phyloP scores from a whole-genome alignment of 2,888 invertebrate species.

The Willowsia nigromaculata region DNA sequence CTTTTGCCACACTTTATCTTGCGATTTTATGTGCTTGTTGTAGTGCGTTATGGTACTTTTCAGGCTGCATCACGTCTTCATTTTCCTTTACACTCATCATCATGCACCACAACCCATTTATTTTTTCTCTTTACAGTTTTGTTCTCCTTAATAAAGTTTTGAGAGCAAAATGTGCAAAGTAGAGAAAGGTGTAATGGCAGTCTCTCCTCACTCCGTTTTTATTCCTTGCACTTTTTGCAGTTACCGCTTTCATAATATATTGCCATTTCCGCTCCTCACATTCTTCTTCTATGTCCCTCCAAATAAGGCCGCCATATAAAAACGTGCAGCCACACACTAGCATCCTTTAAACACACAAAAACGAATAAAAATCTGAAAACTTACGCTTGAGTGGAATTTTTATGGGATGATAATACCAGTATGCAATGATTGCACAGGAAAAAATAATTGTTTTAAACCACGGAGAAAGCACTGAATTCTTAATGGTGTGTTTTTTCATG shows the following conservation, averaged over 20 bases:
- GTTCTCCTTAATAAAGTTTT: neutral
- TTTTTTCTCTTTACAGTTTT: slow-evolving; percentile 34
- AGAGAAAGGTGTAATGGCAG: slow-evolving; percentile 40
- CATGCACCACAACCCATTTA: slow-evolving; percentile 19
- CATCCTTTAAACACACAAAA: neutral
- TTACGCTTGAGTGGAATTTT: neutral
- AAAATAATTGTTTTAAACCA: neutral
- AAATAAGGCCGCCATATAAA: neutral
- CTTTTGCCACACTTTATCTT: slow-evolving; percentile 39
- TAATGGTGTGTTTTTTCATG: too few relatives aligned
- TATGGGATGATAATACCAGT: neutral
- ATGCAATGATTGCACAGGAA: neutral
- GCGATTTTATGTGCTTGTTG: slow-evolving; percentile 21
- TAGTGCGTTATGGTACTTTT: neutral
- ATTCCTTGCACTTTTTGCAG: slow-evolving; percentile 47
- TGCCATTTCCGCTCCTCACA: slow-evolving; percentile 50
- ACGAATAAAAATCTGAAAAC: neutral
- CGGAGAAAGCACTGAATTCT: too few relatives aligned
- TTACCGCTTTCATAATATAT: slow-evolving; percentile 52
- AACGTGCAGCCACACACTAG: neutral
- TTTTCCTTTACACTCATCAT: slow-evolving; percentile 1
- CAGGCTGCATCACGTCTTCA: slow-evolving; percentile 7
- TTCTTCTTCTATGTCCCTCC: neutral
- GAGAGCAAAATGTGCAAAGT: slow-evolving; percentile 33
- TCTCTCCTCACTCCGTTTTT: neutral